Percentiles rank a stretch among this genome's conserved stretches.
Evolutionary conservation across 2,797 vertebrate genomes (phyloP).

Genomic region (Triplophysa bombifrons): DNA sequence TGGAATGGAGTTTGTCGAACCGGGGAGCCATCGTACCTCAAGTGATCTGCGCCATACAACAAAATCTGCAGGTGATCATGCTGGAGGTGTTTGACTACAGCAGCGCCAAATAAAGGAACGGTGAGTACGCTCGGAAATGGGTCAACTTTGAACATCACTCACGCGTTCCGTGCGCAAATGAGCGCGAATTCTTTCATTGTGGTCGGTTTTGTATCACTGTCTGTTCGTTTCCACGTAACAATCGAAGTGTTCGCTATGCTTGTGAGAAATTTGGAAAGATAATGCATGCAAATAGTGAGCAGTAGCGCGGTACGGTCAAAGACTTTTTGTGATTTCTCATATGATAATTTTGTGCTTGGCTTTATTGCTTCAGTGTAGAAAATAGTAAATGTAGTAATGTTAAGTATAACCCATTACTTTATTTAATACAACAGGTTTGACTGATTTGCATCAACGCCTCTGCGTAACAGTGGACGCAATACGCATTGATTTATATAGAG

Average conservation of each 20-base stretch:
- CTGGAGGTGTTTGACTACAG: slow-evolving; percentile 42
- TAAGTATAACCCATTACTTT: slow-evolving; percentile 15
- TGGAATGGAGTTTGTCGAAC: slow-evolving; percentile 62
- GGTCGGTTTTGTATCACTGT: background rate
- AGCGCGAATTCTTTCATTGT: background rate
- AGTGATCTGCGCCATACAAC: slow-evolving; percentile 37
- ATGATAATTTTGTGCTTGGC: background rate
- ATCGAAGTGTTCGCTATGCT: background rate
- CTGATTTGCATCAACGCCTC: slow-evolving; percentile 11
- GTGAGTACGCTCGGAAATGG: slow-evolving; percentile 53
- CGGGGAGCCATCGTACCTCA: slow-evolving; percentile 41
- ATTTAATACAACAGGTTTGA: slow-evolving; percentile 34
- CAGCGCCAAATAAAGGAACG: slow-evolving; percentile 38
- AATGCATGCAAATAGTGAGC: background rate
- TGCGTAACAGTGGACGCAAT: slow-evolving; percentile 6
- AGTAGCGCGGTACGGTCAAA: background rate
- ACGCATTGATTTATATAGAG: slow-evolving; percentile 7
- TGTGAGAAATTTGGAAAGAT: background rate
- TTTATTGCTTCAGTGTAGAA: background rate
- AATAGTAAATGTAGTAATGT: background rate
- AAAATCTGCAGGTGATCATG: slow-evolving; percentile 34
- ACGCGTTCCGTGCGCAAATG: slow-evolving; percentile 18
- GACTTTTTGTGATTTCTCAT: slow-evolving; percentile 14
- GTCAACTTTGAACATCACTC: slow-evolving; percentile 55
- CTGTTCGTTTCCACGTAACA: background rate